These are phyloP conservation scores for Pygoscelis antarcticus DNA, from an alignment of 2,113 vertebrate genomes.

Conservation along the genomic window DNA sequence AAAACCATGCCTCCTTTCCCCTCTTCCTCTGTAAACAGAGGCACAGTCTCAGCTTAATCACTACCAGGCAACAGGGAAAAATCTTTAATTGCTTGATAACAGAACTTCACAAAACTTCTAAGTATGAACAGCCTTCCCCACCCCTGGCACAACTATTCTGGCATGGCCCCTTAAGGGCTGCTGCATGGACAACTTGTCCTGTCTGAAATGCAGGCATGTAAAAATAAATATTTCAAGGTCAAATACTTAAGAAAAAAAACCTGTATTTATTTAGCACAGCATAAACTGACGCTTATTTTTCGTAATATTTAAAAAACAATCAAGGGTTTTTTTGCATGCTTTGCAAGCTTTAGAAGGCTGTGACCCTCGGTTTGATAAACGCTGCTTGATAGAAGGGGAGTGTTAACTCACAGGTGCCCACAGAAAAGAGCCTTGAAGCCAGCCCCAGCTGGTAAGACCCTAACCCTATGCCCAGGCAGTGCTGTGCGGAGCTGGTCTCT, in stretches of 20 bases:
- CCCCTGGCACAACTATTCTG: neutral
- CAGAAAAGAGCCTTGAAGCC: neutral
- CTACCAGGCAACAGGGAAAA: neutral
- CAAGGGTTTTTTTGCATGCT: neutral
- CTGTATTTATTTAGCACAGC: neutral
- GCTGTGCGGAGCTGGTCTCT: rapidly evolving
- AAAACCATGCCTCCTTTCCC: neutral
- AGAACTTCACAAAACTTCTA: neutral
- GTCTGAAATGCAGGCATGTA: neutral
- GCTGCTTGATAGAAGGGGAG: neutral
- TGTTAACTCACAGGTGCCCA: neutral
- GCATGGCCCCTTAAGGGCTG: neutral
- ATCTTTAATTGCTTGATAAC: neutral
- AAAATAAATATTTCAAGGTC: constrained; percentile 8
- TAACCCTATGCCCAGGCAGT: rapidly evolving
- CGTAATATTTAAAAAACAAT: neutral
- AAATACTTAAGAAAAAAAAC: neutral
- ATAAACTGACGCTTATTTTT: neutral
- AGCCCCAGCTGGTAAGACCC: neutral
- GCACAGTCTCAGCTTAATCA: neutral
- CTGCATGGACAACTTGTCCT: neutral
- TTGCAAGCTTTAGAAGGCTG: neutral
- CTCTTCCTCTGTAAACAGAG: neutral
- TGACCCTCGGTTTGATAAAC: neutral
- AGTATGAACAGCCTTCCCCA: neutral